Base-by-base conservation (phyloP, 2,888 invertebrate genomes). In the Eremobia ochroleuca region DNA sequence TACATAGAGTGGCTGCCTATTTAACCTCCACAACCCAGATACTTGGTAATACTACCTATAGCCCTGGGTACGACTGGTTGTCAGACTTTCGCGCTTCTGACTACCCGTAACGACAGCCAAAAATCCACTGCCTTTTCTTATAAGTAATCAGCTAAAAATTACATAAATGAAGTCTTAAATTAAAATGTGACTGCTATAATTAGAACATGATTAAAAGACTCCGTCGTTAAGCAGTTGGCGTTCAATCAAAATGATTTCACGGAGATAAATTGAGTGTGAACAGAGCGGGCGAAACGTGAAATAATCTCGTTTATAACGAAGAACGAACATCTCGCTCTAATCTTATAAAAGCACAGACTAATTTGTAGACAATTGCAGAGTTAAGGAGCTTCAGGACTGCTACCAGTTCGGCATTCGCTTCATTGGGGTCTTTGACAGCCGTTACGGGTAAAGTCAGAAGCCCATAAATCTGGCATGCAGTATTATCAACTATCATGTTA, bases 281-380 rank as follows among this genome's bases (percentile, higher is more conserved):
- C 86, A 85, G 77, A 82, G 77, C 77, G 82, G 86, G 77, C 82
- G 81, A 87, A 85, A 83, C 77, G 79, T 74, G 81, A 87, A 79
- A 87, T 89, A 88, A 89, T 84, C 87, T 83, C 76, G 77, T 89
- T 89, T 81, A 78, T 78, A 79, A 80, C 77, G 76, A 85, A 87
- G 79, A 81, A 76, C 70, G 89, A 88, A 86, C 89, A 90, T 92
- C 91, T 92, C 90, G 84, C 82, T 90, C 83, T 91, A 89, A 92
- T 92, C 85, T 89, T 90, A 88, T 91, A 84, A 91, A 89, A 91
- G 90, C 92, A 88, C 85, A 83, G 88, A 91, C 90, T 92, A 91
- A 92, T 91, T 91, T 91, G 88, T 88, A 89, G 84, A 91, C 90
- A 91, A 91, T 91, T 89, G 86, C 89, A 82, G 76, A 87, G 86